Percentiles rank a stretch among this genome's conserved stretches.
Evolutionary conservation across 2,797 vertebrate genomes (phyloP).

Genomic region (Erithacus rubecula): DNA sequence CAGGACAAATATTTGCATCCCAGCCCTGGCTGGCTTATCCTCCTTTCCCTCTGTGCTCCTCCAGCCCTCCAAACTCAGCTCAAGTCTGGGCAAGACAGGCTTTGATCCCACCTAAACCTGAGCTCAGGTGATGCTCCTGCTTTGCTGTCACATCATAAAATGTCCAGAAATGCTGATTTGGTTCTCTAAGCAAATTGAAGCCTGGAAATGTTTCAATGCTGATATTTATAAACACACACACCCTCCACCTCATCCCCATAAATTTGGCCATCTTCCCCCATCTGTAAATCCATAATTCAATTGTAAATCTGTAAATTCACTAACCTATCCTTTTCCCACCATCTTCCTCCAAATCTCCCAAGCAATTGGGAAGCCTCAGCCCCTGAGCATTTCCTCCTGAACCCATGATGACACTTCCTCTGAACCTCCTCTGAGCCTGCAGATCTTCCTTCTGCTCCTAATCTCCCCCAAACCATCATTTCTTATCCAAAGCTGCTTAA

Average conservation of each 20-base stretch:
- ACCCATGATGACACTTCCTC: not conserved
- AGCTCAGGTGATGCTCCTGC: not conserved
- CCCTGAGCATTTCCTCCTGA: not conserved
- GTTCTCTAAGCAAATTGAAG: not conserved
- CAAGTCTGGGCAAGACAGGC: not conserved
- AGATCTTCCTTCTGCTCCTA: not conserved
- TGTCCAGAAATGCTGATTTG: not conserved
- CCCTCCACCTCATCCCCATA: accelerated
- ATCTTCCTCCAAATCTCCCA: not conserved
- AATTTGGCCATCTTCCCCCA: not conserved
- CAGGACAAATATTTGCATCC: not conserved
- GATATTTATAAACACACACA: accelerated
- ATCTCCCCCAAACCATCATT: constrained; percentile 41
- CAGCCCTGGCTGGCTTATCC: accelerated
- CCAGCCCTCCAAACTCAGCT: not conserved
- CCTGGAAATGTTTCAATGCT: not conserved
- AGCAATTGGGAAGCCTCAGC: not conserved
- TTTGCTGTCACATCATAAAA: not conserved
- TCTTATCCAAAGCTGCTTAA: constrained; percentile 56
- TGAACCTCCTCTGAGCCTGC: not conserved
- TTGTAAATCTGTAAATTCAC: not conserved
- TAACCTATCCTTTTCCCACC: not conserved
- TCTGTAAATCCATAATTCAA: not conserved
- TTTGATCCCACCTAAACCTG: not conserved
- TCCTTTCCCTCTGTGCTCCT: not conserved